Percentiles rank a stretch among this genome's conserved stretches.
Conservation (phyloP, 2,797 vertebrate species). For the Scyliorhinus canicula region DNA sequence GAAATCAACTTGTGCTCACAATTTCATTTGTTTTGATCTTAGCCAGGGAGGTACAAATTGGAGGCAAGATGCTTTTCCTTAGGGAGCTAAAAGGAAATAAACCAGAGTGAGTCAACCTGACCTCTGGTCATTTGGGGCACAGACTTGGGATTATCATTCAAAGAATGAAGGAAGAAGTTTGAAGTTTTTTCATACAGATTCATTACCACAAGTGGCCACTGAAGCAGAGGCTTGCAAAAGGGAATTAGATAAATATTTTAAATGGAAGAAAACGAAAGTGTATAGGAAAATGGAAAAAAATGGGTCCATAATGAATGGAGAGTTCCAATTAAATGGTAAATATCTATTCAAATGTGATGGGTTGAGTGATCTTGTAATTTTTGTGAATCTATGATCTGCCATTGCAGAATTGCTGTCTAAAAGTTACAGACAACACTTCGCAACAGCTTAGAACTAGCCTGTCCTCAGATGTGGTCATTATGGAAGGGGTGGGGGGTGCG, state of each 20-base stretch:
- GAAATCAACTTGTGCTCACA: not conserved
- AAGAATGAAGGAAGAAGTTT: not conserved
- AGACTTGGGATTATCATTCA: not conserved
- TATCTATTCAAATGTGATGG: not conserved
- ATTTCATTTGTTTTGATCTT: slow-evolving; percentile 2
- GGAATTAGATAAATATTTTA: not conserved
- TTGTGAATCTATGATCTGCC: not conserved
- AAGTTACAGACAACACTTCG: not conserved
- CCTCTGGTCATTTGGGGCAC: not conserved
- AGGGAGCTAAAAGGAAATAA: not conserved
- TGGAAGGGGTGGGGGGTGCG: too few relatives aligned
- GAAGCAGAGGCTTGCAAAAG: not conserved
- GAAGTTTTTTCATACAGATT: not conserved
- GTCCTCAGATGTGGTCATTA: not conserved
- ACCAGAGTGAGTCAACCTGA: not conserved
- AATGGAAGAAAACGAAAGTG: not conserved
- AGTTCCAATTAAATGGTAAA: not conserved
- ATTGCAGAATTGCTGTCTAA: not conserved
- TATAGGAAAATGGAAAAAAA: not conserved
- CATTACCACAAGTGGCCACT: not conserved
- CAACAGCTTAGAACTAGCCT: not conserved
- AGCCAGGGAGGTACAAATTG: not conserved
- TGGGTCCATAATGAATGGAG: not conserved
- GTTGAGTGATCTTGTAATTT: not conserved
- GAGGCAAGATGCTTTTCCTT: not conserved